Evolutionary conservation across 1,140 invertebrate species (phyloP), one percentile per base, ranked within the genome.

Genomic region (Drosophila elegans): DNA sequence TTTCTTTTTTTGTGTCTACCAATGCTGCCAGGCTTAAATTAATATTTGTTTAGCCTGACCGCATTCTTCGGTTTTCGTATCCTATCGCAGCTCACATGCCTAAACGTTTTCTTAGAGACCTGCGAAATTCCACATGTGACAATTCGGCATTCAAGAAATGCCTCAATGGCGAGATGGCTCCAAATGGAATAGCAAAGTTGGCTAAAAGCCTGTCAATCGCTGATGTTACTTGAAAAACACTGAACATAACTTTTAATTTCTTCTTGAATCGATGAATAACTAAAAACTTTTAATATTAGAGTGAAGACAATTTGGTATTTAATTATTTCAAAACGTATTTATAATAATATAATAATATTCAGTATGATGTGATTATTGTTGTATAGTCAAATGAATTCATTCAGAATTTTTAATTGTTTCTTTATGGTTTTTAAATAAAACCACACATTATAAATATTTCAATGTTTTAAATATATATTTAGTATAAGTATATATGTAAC

Each of bases 151-250:
- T 72, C 68, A 56, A 32, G 36, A 27, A 38, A 72, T 72, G 44
- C 60, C 38, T 25, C 49, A 48, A 48, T 48, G 27, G 12, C 44
- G 38, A 44, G 63, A 68, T 71, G 67, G 51, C 67, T 71, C 42
- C 64, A 66, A 56, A 68, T 71, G 64, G 64, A 69, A 57, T 71
- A 74, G 62, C 54, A 45, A 52, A 75, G 66, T 39, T 71, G 68
- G 66, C 68, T 85, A 85, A 85, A 78, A 85, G 82, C 83, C 83
- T 85, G 82, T 85, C 83, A 88, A 77, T 69, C 74, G 73, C 21
- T 9, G 4, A 11, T 9, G n/a, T 38, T 44, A 54, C 49, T 13
- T 21, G 32, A 61, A 41, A 56, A 56, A 49, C 59, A 63, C 75
- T 29, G 36, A 2, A 7, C 42, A 36, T 1, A 32, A 62, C 29